Base-by-base conservation (phyloP, 2,888 invertebrate species). In the Trachelus iudaicus region DNA sequence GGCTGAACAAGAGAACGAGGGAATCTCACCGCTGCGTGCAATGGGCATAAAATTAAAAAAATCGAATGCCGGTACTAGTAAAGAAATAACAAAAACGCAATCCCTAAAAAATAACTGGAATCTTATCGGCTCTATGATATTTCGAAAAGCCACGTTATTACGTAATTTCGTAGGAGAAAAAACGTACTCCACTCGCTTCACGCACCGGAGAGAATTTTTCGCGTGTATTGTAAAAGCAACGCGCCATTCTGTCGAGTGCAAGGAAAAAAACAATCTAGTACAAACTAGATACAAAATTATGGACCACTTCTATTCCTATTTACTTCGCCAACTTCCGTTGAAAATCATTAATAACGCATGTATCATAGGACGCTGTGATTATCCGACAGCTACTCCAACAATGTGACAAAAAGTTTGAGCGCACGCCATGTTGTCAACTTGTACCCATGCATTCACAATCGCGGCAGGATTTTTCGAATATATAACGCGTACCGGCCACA, bases 371-470 rank as follows among this genome's bases (percentile, higher is more conserved):
- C 56, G 56, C 56, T 9, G 56, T 23, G 56, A 56, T 9, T 56
- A 56, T 56, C 56, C 56, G 56, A 56, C 56, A 56, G 56, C 56
- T 56, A 56, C 23, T 56, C 23, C 56, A 56, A 23, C 56, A 56
- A 56, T 85, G 88, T 88, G 87, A 88, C 87, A 89, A 88, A 89
- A 88, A 89, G 81, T 82, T 81, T 82, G 87, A 87, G 85, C 85
- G 87, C 91, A 92, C 93, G 93, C 93, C 93, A 93, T 93, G 93
- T 93, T 93, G 93, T 93, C 93, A 93, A 89, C 87, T 87, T 87
- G 83, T 85, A 86, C 84, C 85, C 87, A 84, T 87, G 87, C 85
- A 85, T 82, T 86, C 87, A 81, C 80, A 83, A 83, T 86, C 80
- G 83, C 82, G 80, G 81, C 80, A 80, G 80, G 78, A 79, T 82